Conservation (phyloP, 37 sponge, comb jelly and placozoan genomes). For the Halisarca cf. caerulea region DNA sequence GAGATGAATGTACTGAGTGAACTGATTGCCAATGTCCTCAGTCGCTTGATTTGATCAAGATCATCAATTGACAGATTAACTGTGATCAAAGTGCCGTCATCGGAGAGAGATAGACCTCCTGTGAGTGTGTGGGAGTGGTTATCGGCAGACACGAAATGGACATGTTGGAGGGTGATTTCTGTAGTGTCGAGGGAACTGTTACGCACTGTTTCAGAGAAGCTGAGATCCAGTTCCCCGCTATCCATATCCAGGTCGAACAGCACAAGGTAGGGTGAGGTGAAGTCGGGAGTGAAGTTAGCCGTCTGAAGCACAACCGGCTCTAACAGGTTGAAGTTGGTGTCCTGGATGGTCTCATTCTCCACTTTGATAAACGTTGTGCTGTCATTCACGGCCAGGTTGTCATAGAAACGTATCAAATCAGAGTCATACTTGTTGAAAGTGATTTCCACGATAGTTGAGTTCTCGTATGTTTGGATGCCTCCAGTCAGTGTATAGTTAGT, state of each 20-base stretch:
- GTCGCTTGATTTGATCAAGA: constrained; percentile 82
- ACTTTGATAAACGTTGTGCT: constrained; percentile 59
- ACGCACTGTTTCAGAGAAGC: constrained; percentile 82
- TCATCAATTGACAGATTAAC: constrained; percentile 61
- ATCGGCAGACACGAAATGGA: not conserved
- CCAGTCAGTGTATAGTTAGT: constrained; percentile 67
- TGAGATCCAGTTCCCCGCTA: constrained; percentile 45
- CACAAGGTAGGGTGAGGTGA: constrained; percentile 44
- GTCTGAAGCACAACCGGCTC: constrained; percentile 27
- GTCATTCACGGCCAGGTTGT: constrained; percentile 52
- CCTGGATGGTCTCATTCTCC: constrained; percentile 44
- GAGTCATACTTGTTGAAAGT: constrained; percentile 86
- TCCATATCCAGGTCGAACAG: constrained; percentile 78
- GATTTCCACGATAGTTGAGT: constrained; percentile 64
- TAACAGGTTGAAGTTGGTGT: constrained; percentile 73
- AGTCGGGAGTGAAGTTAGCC: constrained; percentile 49
- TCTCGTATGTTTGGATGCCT: constrained; percentile 59
- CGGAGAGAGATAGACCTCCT: constrained; percentile 59
- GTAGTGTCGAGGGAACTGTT: constrained; percentile 50
- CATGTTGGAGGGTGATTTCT: constrained; percentile 62
- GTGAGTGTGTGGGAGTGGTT: constrained; percentile 59
- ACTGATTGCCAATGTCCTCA: constrained; percentile 44
- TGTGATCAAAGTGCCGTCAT: constrained; percentile 66
- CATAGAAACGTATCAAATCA: constrained; percentile 71
- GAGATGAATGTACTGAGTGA: constrained; percentile 56